phyloP scores from a whole-genome alignment of 2,888 invertebrate species.

The Apotomis betuletana region DNA sequence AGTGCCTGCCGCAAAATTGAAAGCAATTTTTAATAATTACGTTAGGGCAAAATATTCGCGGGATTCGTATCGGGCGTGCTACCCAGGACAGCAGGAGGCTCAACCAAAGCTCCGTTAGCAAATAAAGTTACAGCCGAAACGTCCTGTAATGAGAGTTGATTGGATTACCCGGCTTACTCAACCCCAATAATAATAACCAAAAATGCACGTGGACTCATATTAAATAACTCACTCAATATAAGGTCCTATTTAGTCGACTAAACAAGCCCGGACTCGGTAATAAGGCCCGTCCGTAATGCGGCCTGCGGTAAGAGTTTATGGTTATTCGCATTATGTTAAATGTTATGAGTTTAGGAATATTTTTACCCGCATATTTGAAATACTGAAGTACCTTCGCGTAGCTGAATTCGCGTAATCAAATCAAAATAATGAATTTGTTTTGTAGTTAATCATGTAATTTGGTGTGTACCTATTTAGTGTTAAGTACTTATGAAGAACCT shows the following conservation, averaged over 20 bases:
- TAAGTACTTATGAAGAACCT: too few relatives aligned
- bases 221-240: constrained; percentile 81
- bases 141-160: constrained; percentile 79
- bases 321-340: constrained; percentile 75
- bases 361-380: constrained; percentile 49
- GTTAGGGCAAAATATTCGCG: constrained; percentile 64
- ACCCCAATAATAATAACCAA: constrained; percentile 80
- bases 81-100: constrained; percentile 74
- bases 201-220: constrained; percentile 79
- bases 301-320: constrained; percentile 65
- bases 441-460: not conserved
- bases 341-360: constrained; percentile 59
- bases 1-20: constrained; percentile 60
- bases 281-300: constrained; percentile 49
- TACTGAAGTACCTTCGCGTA: constrained; percentile 10
- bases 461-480: too few relatives aligned
- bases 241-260: constrained; percentile 68
- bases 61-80: constrained; percentile 70
- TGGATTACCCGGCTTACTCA: constrained; percentile 77
- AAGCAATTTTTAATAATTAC: constrained; percentile 83
- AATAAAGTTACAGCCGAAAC: constrained; percentile 77
- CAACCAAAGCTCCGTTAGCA: constrained; percentile 69
- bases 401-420: not conserved
- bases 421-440: not conserved
- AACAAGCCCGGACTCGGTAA: constrained; percentile 54